Base-by-base conservation (phyloP, 2,113 vertebrate genomes). In the Hippopotamus amphibius region DNA sequence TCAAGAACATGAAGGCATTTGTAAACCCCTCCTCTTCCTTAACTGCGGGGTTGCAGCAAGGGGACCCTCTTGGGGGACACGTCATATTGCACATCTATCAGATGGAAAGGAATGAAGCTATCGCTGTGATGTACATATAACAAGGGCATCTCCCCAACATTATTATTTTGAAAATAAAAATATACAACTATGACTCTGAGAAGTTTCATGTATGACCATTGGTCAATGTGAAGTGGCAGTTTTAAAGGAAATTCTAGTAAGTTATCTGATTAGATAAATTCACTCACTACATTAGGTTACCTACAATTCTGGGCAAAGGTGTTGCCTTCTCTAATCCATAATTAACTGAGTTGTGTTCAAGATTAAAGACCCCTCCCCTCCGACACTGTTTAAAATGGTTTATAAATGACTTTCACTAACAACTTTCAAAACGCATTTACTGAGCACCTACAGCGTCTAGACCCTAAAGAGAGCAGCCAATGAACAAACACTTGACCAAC, bases 161-260 rank as follows among this genome's bases (percentile, higher is more conserved):
- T 33, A 63, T 21, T 26, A 43, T 48, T 88, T 87, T 65, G 50
- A 80, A 88, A 48, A 76, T 6, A 63, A 90, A 87, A 93, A 30
- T 48, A 85, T 50, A 66, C 12, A 92, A 65, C 26, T 3, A 50
- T 46, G 33, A 82, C 21, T 55, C 82, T 74, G 46, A 77, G 84
- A 71, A 90, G 26, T 77, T 86, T 89, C 17, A 50, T 43, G 61
- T 55, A 41, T 30, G 2, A 80, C 13, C 84, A 33, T n/a, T 61
- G 50, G 43, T 57, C 65, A 41, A 43, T 17, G 21, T 83, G 61
- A 93, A 83, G 68, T 63, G 16, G 68, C 22, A 30, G 15, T 79
- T 95, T 95, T 95, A 83, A 46, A 93, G 26, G 33, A 87, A 95
- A 95, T 48, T 79, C n/a, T 77, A 48, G 46, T 48, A 77, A 83